These are phyloP conservation scores for Nebria brevicollis DNA, from an alignment of 2,888 invertebrate species.

Conservation along the genomic window DNA sequence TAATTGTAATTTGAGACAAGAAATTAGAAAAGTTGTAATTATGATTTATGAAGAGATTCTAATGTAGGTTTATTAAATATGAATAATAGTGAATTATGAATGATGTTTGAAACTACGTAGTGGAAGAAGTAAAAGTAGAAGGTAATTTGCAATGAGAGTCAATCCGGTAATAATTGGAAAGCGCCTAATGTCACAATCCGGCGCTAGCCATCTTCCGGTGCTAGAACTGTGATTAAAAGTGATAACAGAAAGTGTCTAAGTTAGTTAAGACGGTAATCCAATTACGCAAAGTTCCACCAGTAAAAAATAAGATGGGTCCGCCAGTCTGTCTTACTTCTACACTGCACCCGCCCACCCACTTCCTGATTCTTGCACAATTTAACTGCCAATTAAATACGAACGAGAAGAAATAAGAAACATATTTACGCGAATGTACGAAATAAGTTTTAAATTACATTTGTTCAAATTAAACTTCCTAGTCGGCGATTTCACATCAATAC, in stretches of 20 bases:
- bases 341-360: neutral
- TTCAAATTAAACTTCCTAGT: neutral
- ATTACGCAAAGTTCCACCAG: slow-evolving; percentile 10
- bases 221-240: slow-evolving; percentile 12
- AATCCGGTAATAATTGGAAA: neutral
- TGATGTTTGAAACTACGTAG: neutral
- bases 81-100: neutral
- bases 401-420: neutral
- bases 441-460: neutral
- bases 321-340: neutral
- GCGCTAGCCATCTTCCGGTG: neutral
- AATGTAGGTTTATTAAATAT: neutral
- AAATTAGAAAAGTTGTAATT: no score
- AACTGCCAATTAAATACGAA: neutral
- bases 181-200: neutral
- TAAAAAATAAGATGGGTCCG: slow-evolving; percentile 4
- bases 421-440: neutral
- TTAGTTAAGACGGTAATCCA: slow-evolving; percentile 22
- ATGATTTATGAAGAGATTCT: no score
- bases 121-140: neutral
- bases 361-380: neutral
- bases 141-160: neutral
- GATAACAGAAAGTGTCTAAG: slow-evolving; percentile 13
- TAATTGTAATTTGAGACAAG: no score
- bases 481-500: neutral